Base-by-base conservation (phyloP, 1,140 invertebrate species). In the Conus betulinus region DNA sequence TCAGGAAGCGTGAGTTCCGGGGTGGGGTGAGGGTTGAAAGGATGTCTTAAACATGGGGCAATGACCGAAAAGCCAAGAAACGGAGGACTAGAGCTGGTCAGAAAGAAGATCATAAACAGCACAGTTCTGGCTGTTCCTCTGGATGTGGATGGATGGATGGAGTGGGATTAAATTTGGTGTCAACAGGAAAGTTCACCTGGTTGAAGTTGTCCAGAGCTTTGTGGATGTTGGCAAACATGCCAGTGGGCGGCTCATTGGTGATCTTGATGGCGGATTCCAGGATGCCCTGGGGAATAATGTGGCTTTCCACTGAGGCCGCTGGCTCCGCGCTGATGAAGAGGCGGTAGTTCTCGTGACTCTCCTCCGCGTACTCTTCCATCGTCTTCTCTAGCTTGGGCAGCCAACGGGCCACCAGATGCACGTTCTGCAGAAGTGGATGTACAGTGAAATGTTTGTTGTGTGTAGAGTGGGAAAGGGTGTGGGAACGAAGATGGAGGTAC, bases 191-290 rank as follows among this genome's bases (percentile, higher is more conserved):
- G 39, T 39, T 8, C n/a, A 95, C 95, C 93, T 96, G 98, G 82
- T 97, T 97, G 94, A 99, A 99, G 95, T 99, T 99, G 92, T 99
- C 97, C 27, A 99, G 94, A 0, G 98, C 98, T 95, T 99, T 99
- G 95, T 99, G 98, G 1, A 99, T 96, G 96, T 99, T 99, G 10
- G 98, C 98, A 96, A 97, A 97, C 98, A 99, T 99, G 39, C 98
- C 98, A 8, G 98, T 98, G 13, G 98, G 98, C n/a, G 98, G 98
- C 95, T 99, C 98, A 94, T 99, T 99, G 5, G 98, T 99, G 76
- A 99, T 99, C 96, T 99, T 99, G 86, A 99, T 99, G 6, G 98
- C 98, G 0, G 98, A 98, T 94, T 99, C 98, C 53, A 99, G 95
- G 90, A 99, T 98, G 17, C 98, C 98, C 96, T 99, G 96, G 51